phyloP scores from a whole-genome alignment of 2,888 invertebrate species.

The Aphodius granarius region DNA sequence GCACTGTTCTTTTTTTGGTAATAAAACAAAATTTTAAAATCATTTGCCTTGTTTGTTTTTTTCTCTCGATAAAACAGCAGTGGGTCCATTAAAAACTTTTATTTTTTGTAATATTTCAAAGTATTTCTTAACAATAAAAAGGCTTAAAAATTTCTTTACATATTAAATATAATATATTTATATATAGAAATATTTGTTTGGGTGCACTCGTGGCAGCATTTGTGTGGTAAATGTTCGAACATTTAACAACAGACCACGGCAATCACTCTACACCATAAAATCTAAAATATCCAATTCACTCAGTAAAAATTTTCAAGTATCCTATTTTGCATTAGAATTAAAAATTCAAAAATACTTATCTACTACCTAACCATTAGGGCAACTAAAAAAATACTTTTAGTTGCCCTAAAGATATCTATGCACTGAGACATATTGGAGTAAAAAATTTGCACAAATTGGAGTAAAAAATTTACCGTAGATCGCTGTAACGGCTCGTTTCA shows the following conservation, averaged over 20 bases:
- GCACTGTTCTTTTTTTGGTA: neutral
- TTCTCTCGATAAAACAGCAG: no score
- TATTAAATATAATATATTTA: slow-evolving; percentile 2
- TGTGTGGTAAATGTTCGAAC: neutral
- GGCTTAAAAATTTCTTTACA: slow-evolving; percentile 12
- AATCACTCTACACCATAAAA: neutral
- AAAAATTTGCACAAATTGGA: neutral
- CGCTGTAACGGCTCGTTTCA: neutral
- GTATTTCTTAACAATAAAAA: slow-evolving; percentile 10
- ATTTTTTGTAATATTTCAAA: slow-evolving; percentile 6
- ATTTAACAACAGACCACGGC: neutral
- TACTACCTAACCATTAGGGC: neutral
- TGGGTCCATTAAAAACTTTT: neutral
- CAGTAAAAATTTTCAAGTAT: neutral
- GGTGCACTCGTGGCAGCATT: neutral
- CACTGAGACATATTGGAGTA: neutral
- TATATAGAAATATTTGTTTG: slow-evolving; percentile 11
- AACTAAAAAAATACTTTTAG: neutral
- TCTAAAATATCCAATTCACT: slow-evolving; percentile 6
- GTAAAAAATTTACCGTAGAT: neutral
- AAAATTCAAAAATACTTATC: neutral
- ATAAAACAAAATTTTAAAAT: neutral
- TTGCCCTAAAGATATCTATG: neutral
- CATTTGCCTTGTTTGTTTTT: neutral
- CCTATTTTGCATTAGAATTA: slow-evolving; percentile 6